Base-by-base conservation (phyloP, 1,140 invertebrate species). In the Drosophila saltans region DNA sequence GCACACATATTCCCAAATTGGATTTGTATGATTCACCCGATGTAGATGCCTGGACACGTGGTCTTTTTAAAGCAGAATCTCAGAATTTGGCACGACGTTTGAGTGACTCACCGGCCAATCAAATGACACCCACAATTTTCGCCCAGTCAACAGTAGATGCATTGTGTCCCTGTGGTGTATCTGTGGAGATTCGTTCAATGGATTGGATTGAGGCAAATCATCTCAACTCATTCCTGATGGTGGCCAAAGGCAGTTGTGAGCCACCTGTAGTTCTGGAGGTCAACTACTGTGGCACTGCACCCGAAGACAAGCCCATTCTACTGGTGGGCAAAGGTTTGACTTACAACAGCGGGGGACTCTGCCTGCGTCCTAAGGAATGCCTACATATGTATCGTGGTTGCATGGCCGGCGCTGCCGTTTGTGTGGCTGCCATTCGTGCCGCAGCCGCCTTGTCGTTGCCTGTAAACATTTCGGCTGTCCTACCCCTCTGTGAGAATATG, bases 311-410 rank as follows among this genome's bases (percentile, higher is more conserved):
- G n/a, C 90, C 90, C 33, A 83, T 91, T 5, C 21, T 91, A 24
- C 65, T 91, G 0, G 36, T 91, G 10, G 90, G 90, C 61, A 91
- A 91, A 56, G 90, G 90, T 0, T 39, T 91, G 41, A 91, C 90
- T 26, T 91, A 80, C 55, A 91, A 91, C 48, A 91, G 90, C 9
- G 98, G 98, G 67, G 97, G 97, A 61, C 96, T 98, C 66, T 97
- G 96, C 71, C 92, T 98, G 21, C 98, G 98, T 92, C 94, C 96
- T 2, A 91, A 95, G 30, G 80, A 93, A 1, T 93, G 94, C 9
- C 96, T 98, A 96, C 95, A 96, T 63, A 94, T 95, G 76, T 98
- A 98, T 97, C 94, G 97, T 80, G 97, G 95, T 0, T 97, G 98
- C 90, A 98, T 99, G 98, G 86, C 90, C 11, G 90, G 90, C 11